Evolutionary conservation across 2,113 vertebrate genomes (phyloP), one percentile per base, ranked within the genome.

Genomic region (Mesoclemmys tuberculata): DNA sequence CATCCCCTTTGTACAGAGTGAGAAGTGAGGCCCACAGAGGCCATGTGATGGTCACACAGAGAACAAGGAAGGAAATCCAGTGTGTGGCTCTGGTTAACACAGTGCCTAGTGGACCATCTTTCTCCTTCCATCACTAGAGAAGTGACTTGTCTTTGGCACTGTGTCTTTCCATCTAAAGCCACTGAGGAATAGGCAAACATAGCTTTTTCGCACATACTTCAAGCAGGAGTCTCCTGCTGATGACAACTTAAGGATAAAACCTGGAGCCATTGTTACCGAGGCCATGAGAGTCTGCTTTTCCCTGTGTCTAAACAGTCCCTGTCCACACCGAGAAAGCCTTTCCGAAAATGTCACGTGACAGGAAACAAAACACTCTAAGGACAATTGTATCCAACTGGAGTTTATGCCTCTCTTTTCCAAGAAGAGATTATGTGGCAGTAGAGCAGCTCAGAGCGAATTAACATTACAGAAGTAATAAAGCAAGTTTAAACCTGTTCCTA

Each of bases 401-500:
- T 92, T 86, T 31, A 10, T 35, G 13, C 26, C 18, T 93, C 9
- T 89, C 22, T 52, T 92, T 94, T 86, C 31, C 74, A 74, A 93
- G 80, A 35, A 46, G 90, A 91, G 68, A 93, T 38, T 93, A 93
- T 54, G 14, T 18, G 10, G 74, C 84, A 54, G 93, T 85, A 64
- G 82, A 97, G 89, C 56, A 92, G 88, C 79, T 95, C 10, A 46
- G 22, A 84, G 90, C 79, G 94, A 96, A 93, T 92, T 94, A 92
- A 87, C 90, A 55, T 86, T 64, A 84, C n/a, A 90, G 92, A 92
- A 93, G 90, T 68, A 95, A 90, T 89, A 93, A 82, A 94, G 75
- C 77, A 71, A 92, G 94, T 64, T 97, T 56, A 93, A 96, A 95
- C 88, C 88, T 75, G 84, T 81, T 96, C 48, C 81, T 95, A 46